Percentiles rank a stretch among this genome's conserved stretches.
Conservation (phyloP, 2,888 invertebrate genomes). For the Halocaridina rubra region DNA sequence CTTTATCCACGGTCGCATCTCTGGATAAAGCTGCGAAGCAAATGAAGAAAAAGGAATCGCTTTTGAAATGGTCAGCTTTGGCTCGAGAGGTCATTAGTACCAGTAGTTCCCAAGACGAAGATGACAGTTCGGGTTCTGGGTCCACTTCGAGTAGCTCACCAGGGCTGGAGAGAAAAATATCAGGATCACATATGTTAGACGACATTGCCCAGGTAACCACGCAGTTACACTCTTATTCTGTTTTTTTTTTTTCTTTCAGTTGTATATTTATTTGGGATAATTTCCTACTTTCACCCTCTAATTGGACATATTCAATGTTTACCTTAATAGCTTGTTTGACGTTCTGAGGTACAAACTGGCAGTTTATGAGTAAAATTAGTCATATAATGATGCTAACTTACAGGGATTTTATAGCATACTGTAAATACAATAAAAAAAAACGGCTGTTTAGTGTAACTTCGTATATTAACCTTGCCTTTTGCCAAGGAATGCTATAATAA, state of each 20-base stretch:
- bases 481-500: too few species aligned
- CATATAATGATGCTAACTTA: neutral
- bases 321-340: neutral
- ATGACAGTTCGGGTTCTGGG: neutral
- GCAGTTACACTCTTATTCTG: neutral
- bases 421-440: too few species aligned
- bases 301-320: neutral
- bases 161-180: conserved; percentile 16
- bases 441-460: too few species aligned
- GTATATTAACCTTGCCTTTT: too few species aligned
- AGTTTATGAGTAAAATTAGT: neutral
- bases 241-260: neutral
- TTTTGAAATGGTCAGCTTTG: conserved; percentile 29
- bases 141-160: conserved; percentile 22
- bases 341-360: neutral
- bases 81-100: conserved; percentile 31
- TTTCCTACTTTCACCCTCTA: neutral
- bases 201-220: conserved; percentile 55
- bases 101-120: neutral
- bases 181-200: conserved; percentile 34
- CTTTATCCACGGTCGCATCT: neutral
- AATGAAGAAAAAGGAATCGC: conserved; percentile 35
- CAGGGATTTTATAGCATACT: too few species aligned
- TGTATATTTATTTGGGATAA: neutral
- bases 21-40: neutral